A percentile compares a stretch with the other conserved stretches of the same genome.
These are phyloP conservation scores for Mesorhabditis belari DNA, from an alignment of 2,888 invertebrate species.

Conservation along the genomic window DNA sequence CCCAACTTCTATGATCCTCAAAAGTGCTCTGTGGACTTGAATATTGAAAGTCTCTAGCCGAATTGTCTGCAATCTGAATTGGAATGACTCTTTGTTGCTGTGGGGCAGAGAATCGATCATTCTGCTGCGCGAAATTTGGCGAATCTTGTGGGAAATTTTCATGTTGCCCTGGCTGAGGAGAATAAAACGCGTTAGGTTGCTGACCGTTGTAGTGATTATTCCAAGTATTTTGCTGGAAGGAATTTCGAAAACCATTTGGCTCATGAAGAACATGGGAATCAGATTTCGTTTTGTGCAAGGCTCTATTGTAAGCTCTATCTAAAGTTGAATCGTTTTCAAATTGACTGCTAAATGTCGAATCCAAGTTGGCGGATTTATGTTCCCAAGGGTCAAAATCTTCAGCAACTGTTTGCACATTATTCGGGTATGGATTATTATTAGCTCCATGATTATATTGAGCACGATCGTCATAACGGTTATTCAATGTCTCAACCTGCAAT, in stretches of 20 bases:
- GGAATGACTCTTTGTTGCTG: not conserved
- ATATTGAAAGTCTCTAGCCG: not conserved
- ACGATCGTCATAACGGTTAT: not conserved
- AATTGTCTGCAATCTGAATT: not conserved
- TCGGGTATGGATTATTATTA: no score
- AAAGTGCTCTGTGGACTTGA: not conserved
- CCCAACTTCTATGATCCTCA: no score
- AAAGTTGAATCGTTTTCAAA: not conserved
- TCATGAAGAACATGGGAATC: not conserved
- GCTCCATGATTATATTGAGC: not conserved
- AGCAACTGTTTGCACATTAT: not conserved
- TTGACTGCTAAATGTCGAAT: not conserved
- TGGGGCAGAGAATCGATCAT: not conserved
- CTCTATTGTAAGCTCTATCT: not conserved
- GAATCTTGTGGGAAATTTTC: not conserved
- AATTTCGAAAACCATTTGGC: not conserved
- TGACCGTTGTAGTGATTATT: not conserved
- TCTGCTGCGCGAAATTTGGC: not conserved
- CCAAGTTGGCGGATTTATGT: not conserved
- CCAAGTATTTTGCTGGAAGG: not conserved
- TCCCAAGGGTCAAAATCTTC: not conserved
- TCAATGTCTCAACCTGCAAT: not conserved
- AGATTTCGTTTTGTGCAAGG: not conserved
- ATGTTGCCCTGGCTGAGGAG: not conserved
- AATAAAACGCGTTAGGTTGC: no score